Conservation (phyloP, 92 coral and sea anemone species). For the Ricordea florida region DNA sequence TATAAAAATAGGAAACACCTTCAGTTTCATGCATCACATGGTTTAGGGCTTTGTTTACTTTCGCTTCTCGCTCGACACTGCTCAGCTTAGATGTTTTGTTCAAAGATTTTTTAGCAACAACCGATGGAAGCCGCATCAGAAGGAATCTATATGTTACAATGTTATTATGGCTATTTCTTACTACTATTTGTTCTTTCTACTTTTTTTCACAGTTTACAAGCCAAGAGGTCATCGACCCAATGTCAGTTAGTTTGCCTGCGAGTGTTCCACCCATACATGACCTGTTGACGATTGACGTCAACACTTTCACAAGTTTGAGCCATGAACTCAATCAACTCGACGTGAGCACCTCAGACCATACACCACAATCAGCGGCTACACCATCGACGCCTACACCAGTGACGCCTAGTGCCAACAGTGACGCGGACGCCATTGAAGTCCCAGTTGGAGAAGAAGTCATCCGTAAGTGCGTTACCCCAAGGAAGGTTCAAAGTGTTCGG, state of each 20-base stretch:
- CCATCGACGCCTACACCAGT: slow-evolving; percentile 8
- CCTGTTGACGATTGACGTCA: slow-evolving; percentile 6
- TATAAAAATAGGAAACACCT: not conserved
- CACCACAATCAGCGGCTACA: not conserved
- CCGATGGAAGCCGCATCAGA: not conserved
- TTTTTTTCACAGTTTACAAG: slow-evolving; percentile 7
- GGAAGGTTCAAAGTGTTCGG: slow-evolving; percentile 8
- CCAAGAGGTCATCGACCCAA: not conserved
- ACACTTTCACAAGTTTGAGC: slow-evolving; percentile 1
- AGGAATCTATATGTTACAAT: not conserved
- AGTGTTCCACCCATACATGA: too few species aligned
- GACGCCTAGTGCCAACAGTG: slow-evolving; percentile 2
- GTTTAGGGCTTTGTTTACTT: not conserved
- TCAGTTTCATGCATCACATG: not conserved
- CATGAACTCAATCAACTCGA: too few species aligned
- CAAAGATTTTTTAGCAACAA: not conserved
- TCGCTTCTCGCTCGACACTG: too few species aligned
- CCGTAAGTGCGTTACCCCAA: slow-evolving; percentile 18
- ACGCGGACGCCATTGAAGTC: not conserved
- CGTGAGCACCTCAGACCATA: too few species aligned
- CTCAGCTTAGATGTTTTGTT: too few species aligned
- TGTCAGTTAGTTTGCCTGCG: too few species aligned
- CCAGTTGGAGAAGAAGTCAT: slow-evolving; percentile 14
- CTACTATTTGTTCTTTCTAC: not conserved
- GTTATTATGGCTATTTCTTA: not conserved